phyloP scores from a whole-genome alignment of 2,888 invertebrate species.

The Drosophila gaucha region DNA sequence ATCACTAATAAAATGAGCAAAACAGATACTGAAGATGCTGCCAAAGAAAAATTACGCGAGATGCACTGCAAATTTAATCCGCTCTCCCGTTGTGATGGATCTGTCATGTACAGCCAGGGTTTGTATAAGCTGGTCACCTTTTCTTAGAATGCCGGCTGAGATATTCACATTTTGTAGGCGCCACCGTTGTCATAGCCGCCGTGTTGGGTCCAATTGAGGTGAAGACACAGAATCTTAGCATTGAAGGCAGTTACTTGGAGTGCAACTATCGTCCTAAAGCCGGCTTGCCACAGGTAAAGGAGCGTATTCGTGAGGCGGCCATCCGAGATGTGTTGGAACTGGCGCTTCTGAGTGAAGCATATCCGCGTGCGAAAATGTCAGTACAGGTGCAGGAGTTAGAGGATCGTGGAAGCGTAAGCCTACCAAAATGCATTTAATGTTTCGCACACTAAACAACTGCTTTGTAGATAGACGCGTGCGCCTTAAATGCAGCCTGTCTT shows the following conservation, averaged over 20 bases:
- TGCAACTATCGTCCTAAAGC: constrained; percentile 91
- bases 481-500: constrained; percentile 92
- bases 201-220: constrained; percentile 94
- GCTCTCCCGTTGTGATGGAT: constrained; percentile 91
- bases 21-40: background rate
- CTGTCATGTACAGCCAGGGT: constrained; percentile 92
- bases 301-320: constrained; percentile 90
- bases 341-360: constrained; percentile 88
- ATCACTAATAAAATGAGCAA: constrained; percentile 43
- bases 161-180: constrained; percentile 86
- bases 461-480: constrained; percentile 89
- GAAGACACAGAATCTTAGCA: constrained; percentile 90
- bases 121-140: constrained; percentile 2
- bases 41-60: constrained; percentile 77
- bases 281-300: constrained; percentile 89
- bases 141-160: constrained; percentile 11
- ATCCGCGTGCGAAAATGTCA: constrained; percentile 92
- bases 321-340: constrained; percentile 92
- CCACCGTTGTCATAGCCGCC: constrained; percentile 91
- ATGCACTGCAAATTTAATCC: constrained; percentile 90
- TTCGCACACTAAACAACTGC: background rate
- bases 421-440: no score
- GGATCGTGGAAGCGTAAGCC: constrained; percentile 90
- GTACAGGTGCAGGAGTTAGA: constrained; percentile 95
- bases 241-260: constrained; percentile 91